A percentile compares a stretch with the other conserved stretches of the same genome.
Conservation (phyloP, 2,797 vertebrate genomes). For the Phoeniculus purpureus region DNA sequence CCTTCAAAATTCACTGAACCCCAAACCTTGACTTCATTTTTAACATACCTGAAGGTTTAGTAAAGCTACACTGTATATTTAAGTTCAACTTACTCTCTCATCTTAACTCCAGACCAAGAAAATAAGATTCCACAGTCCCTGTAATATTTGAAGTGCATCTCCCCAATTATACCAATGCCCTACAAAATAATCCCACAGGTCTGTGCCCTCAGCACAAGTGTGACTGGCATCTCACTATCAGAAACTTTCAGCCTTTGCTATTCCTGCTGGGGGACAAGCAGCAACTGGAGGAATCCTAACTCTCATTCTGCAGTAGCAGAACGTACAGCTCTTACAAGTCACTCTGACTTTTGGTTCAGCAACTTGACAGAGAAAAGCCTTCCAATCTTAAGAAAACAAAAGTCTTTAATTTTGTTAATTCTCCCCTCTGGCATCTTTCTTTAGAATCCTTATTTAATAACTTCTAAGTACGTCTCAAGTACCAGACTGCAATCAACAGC, state of each 20-base stretch:
- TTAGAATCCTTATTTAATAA: neutral
- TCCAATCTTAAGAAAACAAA: neutral
- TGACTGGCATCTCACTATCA: neutral
- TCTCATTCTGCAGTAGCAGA: neutral
- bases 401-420: neutral
- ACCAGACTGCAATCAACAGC: neutral
- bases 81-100: neutral
- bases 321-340: neutral
- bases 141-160: neutral
- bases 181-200: neutral
- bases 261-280: neutral
- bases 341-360: neutral
- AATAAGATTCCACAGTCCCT: neutral
- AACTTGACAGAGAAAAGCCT: neutral
- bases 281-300: neutral
- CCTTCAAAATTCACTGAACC: neutral
- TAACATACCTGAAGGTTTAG: neutral
- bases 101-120: neutral
- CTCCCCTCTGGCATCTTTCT: neutral
- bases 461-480: neutral
- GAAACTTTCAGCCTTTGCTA: neutral
- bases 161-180: neutral
- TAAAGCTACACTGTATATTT: no score
- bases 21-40: neutral
- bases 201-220: neutral